Base-by-base conservation (phyloP, 2,888 invertebrate genomes). In the Melangyna quadrimaculata region DNA sequence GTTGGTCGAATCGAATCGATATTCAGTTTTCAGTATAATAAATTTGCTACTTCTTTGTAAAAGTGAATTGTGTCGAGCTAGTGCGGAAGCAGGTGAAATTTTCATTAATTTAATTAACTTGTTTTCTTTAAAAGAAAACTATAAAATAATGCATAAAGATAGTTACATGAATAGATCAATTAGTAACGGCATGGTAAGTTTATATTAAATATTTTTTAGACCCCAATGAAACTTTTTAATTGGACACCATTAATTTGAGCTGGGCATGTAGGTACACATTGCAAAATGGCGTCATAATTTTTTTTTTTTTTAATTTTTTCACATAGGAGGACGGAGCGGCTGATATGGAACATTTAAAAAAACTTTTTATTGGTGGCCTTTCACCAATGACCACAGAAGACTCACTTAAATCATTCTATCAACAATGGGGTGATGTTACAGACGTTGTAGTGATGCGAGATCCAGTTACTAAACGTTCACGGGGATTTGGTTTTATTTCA, bases 401-500 rank as follows among this genome's bases (percentile, higher is more conserved):
- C 0, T 88, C 89, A 0, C 73, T 91, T 22, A 89, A 89, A 6
- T 72, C 86, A 5, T 91, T 89, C 37, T 91, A 90, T 8, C 86
- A 87, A 3, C 89, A 91, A 75, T 91, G 90, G 86, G 91, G 91
- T 4, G 88, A 88, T 37, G 89, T 91, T 2, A 87, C 89, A 8
- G 91, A 91, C 78, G 89, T 90, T 14, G 89, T 91, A 22, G 91
- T 91, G 3, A 90, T 91, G 91, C 89, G 91, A 12, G 91, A 91
- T 87, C 89, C 90, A 4, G 84, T 89, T 0, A 90, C 90, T 22
- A 90, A 90, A 75, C 90, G 91, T 51, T 91, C 91, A 0, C 88
- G 91, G 19, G 91, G 91, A 35, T 91, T 91, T 75, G 91, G 91
- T 1, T 91, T 91, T 67, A 89, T 91, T 8, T 91, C 91, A 45